Conservation (phyloP, 1,140 invertebrate species). For the Thalassaphorura encarpata region DNA sequence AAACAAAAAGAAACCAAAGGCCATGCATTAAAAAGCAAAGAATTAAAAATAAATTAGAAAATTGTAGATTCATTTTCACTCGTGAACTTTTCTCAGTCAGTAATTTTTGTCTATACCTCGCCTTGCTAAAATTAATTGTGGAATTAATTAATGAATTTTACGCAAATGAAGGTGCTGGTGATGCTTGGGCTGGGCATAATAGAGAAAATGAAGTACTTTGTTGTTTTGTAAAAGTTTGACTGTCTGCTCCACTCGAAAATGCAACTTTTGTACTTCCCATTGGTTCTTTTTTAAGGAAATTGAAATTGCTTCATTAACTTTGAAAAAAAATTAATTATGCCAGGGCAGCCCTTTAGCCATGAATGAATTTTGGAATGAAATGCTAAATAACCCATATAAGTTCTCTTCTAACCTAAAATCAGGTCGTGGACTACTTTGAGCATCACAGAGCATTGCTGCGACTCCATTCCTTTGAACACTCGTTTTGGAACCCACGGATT, state of each 20-base stretch:
- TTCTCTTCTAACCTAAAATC: conserved; percentile 25
- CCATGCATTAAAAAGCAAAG: not conserved
- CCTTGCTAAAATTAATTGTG: not conserved
- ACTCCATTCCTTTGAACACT: not conserved
- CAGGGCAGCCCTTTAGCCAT: too few species aligned
- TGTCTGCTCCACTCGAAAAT: conserved; percentile 7
- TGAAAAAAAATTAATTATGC: too few species aligned
- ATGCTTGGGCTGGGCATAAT: conserved; percentile 28
- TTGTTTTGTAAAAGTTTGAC: conserved; percentile 14
- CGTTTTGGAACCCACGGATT: not conserved
- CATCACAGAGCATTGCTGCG: conserved; percentile 16
- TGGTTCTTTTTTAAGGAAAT: not conserved
- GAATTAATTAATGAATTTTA: too few species aligned
- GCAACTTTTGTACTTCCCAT: conserved; percentile 17
- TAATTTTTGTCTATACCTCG: not conserved
- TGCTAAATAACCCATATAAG: too few species aligned
- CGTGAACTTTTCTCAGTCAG: not conserved
- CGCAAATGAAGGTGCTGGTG: conserved; percentile 33
- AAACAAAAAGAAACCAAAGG: not conserved
- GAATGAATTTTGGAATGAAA: too few species aligned
- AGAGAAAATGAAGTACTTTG: conserved; percentile 32
- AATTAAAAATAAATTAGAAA: not conserved
- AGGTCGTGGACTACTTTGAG: conserved; percentile 27
- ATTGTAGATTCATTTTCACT: not conserved
- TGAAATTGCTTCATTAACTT: too few species aligned